A percentile compares a stretch with the other conserved stretches of the same genome.
Conservation (phyloP, 1,140 invertebrate species). For the Drosophila parvula region DNA sequence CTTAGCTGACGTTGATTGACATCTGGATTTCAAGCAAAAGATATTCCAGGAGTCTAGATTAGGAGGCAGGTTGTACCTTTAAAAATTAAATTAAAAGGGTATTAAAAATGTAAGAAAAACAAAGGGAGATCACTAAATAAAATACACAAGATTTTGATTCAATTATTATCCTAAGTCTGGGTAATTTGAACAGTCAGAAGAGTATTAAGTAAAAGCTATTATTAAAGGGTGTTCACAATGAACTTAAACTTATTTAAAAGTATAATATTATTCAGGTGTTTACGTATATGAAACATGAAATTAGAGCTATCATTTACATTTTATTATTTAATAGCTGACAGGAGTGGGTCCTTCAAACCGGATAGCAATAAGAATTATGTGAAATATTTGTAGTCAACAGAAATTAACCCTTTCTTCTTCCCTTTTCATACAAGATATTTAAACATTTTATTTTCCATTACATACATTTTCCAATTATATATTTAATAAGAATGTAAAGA, state of each 20-base stretch:
- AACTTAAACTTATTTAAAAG: too few species aligned
- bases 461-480: not conserved
- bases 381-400: not conserved
- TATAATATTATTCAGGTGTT: too few species aligned
- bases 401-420: not conserved
- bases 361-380: too few species aligned
- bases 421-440: not conserved
- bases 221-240: too few species aligned
- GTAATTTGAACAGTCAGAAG: not conserved
- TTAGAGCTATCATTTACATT: not conserved
- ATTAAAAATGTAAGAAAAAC: not conserved
- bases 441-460: not conserved
- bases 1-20: not conserved
- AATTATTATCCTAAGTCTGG: not conserved
- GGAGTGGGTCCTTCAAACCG: too few species aligned
- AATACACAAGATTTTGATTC: not conserved
- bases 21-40: conserved; percentile 5
- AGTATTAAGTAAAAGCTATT: too few species aligned
- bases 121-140: not conserved
- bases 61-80: too few species aligned
- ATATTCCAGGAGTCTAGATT: too few species aligned
- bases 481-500: not conserved
- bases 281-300: too few species aligned
- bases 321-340: not conserved
- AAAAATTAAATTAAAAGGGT: too few species aligned